A percentile compares a stretch with the other conserved stretches of the same genome.
These are phyloP conservation scores for Chloroclysta siterata DNA, from an alignment of 2,888 invertebrate genomes.

Conservation along the genomic window DNA sequence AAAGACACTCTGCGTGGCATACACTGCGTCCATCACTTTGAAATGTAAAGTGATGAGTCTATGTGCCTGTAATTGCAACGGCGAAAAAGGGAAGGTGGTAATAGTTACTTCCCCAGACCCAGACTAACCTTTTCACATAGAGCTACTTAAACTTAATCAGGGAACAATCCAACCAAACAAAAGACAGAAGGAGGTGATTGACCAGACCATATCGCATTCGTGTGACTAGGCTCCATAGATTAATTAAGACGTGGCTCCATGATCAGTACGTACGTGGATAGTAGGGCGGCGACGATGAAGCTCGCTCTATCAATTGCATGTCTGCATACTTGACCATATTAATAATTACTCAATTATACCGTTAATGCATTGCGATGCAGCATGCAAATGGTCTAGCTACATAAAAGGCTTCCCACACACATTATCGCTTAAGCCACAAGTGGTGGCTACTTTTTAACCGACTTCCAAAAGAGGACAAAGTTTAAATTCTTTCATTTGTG, in stretches of 20 bases:
- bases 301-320: slow-evolving; percentile 17
- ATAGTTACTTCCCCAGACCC: no score
- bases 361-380: neutral
- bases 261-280: neutral
- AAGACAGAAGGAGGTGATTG: neutral
- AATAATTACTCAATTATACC: neutral
- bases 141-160: no score
- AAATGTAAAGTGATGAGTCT: no score
- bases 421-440: neutral
- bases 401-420: neutral
- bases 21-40: no score
- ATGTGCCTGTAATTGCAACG: no score
- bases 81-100: no score
- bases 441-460: no score
- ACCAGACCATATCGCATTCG: neutral
- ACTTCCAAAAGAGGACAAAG: no score
- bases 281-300: neutral
- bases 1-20: no score
- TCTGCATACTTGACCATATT: slow-evolving; percentile 10
- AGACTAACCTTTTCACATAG: no score
- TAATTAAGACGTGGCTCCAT: slow-evolving; percentile 7
- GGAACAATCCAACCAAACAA: no score
- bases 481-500: no score
- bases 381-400: neutral
- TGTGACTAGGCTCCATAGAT: neutral